phyloP scores from a whole-genome alignment of 1,140 invertebrate species.

The Palaemon carinicauda region DNA sequence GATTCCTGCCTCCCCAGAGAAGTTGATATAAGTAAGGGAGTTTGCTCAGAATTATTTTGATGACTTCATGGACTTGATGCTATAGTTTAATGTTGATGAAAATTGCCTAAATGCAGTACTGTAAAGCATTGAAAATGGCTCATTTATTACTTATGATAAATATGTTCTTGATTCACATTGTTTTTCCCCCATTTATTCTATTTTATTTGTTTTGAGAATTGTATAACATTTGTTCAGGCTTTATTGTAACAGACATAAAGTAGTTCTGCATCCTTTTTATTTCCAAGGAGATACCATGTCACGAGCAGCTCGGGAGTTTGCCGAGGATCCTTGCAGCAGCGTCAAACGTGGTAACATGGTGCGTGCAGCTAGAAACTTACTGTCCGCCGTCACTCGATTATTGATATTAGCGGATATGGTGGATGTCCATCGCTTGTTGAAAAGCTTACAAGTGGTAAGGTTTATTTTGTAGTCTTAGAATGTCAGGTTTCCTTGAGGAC shows the following conservation, averaged over 20 bases:
- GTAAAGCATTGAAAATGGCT: not conserved
- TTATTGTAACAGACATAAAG: not conserved
- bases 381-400: slow-evolving; percentile 92
- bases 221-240: no score
- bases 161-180: not conserved
- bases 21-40: no score
- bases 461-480: no score
- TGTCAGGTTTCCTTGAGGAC: not conserved
- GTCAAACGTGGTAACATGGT: slow-evolving; percentile 95
- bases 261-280: not conserved
- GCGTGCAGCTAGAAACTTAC: slow-evolving; percentile 86
- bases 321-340: slow-evolving; percentile 95
- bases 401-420: slow-evolving; percentile 98
- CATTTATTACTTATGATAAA: not conserved
- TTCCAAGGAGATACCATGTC: slow-evolving; percentile 75
- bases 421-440: slow-evolving; percentile 91
- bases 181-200: not conserved
- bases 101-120: no score
- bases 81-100: no score
- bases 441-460: slow-evolving; percentile 81
- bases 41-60: no score
- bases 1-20: no score
- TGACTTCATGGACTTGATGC: no score
- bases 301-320: slow-evolving; percentile 90
- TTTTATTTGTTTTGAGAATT: not conserved